These are phyloP conservation scores for Dicyrtomina minuta DNA, from an alignment of 2,888 invertebrate species.

Conservation along the genomic window DNA sequence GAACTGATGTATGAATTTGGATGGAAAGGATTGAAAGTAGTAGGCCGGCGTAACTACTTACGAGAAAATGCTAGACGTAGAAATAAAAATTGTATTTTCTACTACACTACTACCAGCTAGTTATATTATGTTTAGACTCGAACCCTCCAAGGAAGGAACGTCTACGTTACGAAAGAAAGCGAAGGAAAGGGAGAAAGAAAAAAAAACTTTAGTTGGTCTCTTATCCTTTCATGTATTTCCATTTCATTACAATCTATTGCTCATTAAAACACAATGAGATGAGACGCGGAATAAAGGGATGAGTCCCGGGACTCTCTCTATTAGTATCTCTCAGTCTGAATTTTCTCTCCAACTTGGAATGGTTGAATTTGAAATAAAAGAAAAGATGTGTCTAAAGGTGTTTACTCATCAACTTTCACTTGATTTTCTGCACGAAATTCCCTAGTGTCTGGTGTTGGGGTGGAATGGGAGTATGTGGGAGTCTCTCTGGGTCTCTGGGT, in stretches of 20 bases:
- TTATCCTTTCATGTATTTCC: neutral
- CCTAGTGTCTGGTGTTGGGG: too few relatives aligned
- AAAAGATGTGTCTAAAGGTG: neutral
- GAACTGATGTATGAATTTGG: neutral
- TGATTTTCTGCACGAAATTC: neutral
- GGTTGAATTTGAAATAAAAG: neutral
- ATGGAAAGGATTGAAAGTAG: too few relatives aligned
- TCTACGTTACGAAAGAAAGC: too few relatives aligned
- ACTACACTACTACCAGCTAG: too few relatives aligned
- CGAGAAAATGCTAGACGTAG: too few relatives aligned
- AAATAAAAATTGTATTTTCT: too few relatives aligned
- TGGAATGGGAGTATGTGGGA: too few relatives aligned
- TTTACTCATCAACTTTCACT: conserved; percentile 1
- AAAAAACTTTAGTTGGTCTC: neutral
- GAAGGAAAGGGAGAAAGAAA: neutral
- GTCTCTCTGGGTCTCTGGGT: too few relatives aligned
- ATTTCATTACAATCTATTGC: conserved; percentile 11
- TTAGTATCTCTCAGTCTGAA: too few relatives aligned
- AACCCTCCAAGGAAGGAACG: too few relatives aligned
- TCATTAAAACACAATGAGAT: conserved; percentile 9
- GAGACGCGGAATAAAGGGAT: conserved; percentile 2
- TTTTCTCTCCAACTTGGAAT: neutral
- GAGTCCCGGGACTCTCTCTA: neutral
- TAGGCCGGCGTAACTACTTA: too few relatives aligned
- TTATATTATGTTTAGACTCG: too few relatives aligned